Evolutionary conservation across 2,888 invertebrate species (phyloP).

Genomic region (Drosophila tripunctata): DNA sequence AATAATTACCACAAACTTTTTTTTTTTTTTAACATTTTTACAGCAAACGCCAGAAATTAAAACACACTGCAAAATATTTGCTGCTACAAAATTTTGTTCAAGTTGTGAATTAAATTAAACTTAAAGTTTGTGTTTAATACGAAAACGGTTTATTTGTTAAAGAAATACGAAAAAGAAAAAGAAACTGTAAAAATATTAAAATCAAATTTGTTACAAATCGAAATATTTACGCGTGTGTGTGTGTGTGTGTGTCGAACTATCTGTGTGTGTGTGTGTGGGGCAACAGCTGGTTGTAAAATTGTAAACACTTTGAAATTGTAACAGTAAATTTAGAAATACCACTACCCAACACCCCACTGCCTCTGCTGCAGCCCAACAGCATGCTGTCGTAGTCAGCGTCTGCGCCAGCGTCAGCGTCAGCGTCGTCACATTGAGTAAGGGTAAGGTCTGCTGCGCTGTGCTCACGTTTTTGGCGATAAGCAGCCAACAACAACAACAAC

Average conservation of each 20-base stretch:
- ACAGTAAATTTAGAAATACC: too few relatives aligned
- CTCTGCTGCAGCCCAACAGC: slow-evolving; percentile 26
- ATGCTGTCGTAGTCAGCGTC: slow-evolving; percentile 30
- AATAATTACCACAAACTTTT: slow-evolving; percentile 3
- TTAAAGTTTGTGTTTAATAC: too few relatives aligned
- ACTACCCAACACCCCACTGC: too few relatives aligned
- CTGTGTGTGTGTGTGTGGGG: slow-evolving; percentile 8
- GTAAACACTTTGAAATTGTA: too few relatives aligned
- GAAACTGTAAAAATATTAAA: background rate
- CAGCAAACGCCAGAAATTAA: too few relatives aligned
- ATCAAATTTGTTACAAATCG: too few relatives aligned
- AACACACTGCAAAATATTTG: background rate
- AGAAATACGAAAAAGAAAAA: background rate
- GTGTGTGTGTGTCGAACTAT: too few relatives aligned
- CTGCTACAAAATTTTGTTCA: too few relatives aligned
- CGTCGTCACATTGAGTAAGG: slow-evolving; percentile 34
- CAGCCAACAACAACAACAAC: background rate
- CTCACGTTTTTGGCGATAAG: slow-evolving; percentile 30
- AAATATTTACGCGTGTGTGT: too few relatives aligned
- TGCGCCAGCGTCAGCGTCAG: slow-evolving; percentile 9
- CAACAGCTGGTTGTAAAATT: slow-evolving; percentile 46
- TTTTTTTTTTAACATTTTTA: background rate
- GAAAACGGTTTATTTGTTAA: too few relatives aligned
- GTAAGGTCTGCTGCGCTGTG: slow-evolving; percentile 30
- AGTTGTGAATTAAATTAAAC: too few relatives aligned